Percentiles rank a stretch among this genome's conserved stretches.
Evolutionary conservation across 2,113 vertebrate genomes (phyloP).

Genomic region (Okapia johnstoni): DNA sequence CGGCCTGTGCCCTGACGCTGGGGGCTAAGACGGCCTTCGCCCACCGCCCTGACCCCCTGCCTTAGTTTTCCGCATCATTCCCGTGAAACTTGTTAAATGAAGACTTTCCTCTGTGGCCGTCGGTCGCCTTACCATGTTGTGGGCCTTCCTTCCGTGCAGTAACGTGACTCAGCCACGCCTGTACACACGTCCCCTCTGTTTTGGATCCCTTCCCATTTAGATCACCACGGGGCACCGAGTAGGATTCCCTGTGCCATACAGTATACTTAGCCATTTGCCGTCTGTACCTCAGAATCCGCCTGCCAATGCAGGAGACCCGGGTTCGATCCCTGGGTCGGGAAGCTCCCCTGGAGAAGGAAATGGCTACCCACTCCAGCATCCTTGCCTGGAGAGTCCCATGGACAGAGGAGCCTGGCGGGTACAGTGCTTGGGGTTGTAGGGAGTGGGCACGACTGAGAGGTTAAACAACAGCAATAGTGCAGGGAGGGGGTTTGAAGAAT

Average conservation of each 20-base stretch:
- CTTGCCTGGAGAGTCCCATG: not conserved
- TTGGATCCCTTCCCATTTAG: not conserved
- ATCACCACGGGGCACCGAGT: accelerated
- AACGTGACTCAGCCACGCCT: not conserved
- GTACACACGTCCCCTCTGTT: not conserved
- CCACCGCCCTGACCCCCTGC: not conserved
- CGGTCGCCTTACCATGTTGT: accelerated
- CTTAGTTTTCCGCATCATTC: not conserved
- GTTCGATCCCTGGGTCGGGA: not conserved
- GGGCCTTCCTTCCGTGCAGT: not conserved
- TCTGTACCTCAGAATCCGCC: not conserved
- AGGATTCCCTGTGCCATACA: not conserved
- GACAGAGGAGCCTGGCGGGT: not conserved
- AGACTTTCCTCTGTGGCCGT: not conserved
- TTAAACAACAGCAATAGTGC: accelerated
- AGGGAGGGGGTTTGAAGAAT: not conserved
- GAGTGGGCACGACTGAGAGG: accelerated
- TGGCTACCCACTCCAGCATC: not conserved
- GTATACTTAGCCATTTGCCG: not conserved
- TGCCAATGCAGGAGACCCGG: not conserved
- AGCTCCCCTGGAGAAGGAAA: not conserved
- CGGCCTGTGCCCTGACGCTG: accelerated
- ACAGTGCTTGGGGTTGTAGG: accelerated
- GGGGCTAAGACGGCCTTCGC: accelerated
- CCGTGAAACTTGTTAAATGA: not conserved